Conservation (phyloP, 2,797 vertebrate species). For the Eutrigla gurnardus region DNA sequence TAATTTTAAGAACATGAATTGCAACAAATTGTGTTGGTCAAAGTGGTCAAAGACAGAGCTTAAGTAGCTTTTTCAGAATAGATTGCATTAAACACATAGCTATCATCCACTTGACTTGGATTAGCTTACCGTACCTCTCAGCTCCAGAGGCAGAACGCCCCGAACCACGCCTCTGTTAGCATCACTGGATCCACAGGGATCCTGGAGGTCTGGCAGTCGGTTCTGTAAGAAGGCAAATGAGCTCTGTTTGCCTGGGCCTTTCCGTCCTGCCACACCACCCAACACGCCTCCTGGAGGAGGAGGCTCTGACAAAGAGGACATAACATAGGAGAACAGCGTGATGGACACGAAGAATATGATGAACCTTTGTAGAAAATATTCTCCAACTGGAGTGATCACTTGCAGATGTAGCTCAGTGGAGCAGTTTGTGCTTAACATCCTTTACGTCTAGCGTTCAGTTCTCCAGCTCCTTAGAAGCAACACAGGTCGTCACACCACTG, state of each 20-base stretch:
- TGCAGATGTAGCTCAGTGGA: slow-evolving; percentile 67
- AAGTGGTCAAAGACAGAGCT: not conserved
- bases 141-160: slow-evolving; percentile 68
- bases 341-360: not conserved
- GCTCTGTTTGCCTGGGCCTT: slow-evolving; percentile 70
- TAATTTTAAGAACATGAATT: too few species aligned
- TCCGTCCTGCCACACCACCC: slow-evolving; percentile 52
- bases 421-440: slow-evolving; percentile 75
- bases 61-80: not conserved
- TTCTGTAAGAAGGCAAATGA: slow-evolving; percentile 67
- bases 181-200: slow-evolving; percentile 36
- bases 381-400: not conserved
- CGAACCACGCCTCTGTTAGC: slow-evolving; percentile 33
- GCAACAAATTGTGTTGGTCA: too few species aligned
- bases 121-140: slow-evolving; percentile 73
- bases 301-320: slow-evolving; percentile 45
- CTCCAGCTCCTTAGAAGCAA: not conserved
- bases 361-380: not conserved
- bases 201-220: slow-evolving; percentile 35
- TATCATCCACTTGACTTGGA: not conserved
- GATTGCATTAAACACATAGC: not conserved
- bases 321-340: slow-evolving; percentile 47
- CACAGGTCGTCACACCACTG: not conserved
- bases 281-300: slow-evolving; percentile 41
- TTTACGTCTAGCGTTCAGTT: slow-evolving; percentile 4